Base-by-base conservation (phyloP, 2,888 invertebrate species). In the Allacma fusca region DNA sequence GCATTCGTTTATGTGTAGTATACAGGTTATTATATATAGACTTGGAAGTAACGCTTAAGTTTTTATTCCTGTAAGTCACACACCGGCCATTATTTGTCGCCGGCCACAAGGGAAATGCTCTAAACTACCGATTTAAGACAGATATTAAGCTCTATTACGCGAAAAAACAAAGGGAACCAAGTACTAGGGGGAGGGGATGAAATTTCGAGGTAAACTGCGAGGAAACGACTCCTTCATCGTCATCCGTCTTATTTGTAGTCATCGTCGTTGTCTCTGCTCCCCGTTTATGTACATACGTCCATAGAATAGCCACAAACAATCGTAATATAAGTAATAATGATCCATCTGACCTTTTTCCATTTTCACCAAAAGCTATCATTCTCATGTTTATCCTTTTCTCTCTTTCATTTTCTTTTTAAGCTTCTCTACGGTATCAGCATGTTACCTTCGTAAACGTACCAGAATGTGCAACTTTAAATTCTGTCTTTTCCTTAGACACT, bases 1-100 rank as follows among this genome's bases (percentile, higher is more conserved):
- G n/a, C n/a, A n/a, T n/a, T n/a, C n/a, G 26, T 72, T 19, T 21
- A 21, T 29, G 57, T 28, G 23, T 34, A 70, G 62, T 67, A 75
- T 70, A 62, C 70, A 64, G n/a, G n/a, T n/a, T n/a, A n/a, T n/a
- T n/a, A n/a, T n/a, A n/a, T n/a, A n/a, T n/a, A n/a, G n/a, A n/a
- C 50, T 65, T 67, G 29, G 40, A 21, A 68, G 34, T 40, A 23
- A 68, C n/a, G 43, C 19, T 40, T 1, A 68, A 40, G 29, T 78
- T 80, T 80, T 80, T 78, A 70, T 80, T 80, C 75, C 50, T 76
- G 28, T 19, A 75, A 78, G 80, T 77, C 79, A 77, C 79, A 78
- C 78, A 78, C 71, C 70, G 75, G 78, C 80, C 72, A 78, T 80
- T 80, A 80, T 76, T 78, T 78, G 50, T 71, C 79, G 79, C 80